A percentile compares a stretch with the other conserved stretches of the same genome.
Evolutionary conservation across 1,140 invertebrate genomes (phyloP).

Genomic region (Hyles vespertilio): DNA sequence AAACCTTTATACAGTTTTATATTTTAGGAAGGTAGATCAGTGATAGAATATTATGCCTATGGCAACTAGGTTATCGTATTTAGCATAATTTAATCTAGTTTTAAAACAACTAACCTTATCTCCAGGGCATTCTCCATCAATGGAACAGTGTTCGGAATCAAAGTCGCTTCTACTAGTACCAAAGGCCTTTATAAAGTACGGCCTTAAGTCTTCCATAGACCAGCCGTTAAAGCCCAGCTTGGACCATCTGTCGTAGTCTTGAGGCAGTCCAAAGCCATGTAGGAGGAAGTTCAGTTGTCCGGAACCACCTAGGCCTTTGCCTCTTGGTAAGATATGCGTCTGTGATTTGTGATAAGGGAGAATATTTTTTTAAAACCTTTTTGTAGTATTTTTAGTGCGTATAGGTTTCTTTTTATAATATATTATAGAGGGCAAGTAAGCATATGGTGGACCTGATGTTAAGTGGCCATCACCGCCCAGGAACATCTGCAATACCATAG

Average conservation of each 20-base stretch:
- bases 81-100: too few relatives aligned
- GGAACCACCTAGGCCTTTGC: slow-evolving; percentile 83
- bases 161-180: slow-evolving; percentile 54
- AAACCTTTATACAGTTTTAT: too few relatives aligned
- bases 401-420: too few relatives aligned
- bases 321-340: slow-evolving; percentile 79
- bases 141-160: slow-evolving; percentile 43
- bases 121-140: slow-evolving; percentile 53
- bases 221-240: slow-evolving; percentile 74
- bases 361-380: not conserved
- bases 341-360: slow-evolving; percentile 28
- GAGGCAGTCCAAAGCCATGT: slow-evolving; percentile 78
- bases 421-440: too few relatives aligned
- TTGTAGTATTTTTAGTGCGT: too few relatives aligned
- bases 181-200: slow-evolving; percentile 72
- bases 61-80: too few relatives aligned
- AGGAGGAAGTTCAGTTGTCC: slow-evolving; percentile 83
- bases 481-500: too few relatives aligned
- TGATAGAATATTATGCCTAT: too few relatives aligned
- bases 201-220: slow-evolving; percentile 73
- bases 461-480: too few relatives aligned
- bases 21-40: too few relatives aligned
- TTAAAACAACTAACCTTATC: slow-evolving; percentile 33
- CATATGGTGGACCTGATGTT: too few relatives aligned
- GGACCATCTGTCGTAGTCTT: slow-evolving; percentile 79